Conservation (phyloP, 2,113 vertebrate species). For the Desmodus rotundus region DNA sequence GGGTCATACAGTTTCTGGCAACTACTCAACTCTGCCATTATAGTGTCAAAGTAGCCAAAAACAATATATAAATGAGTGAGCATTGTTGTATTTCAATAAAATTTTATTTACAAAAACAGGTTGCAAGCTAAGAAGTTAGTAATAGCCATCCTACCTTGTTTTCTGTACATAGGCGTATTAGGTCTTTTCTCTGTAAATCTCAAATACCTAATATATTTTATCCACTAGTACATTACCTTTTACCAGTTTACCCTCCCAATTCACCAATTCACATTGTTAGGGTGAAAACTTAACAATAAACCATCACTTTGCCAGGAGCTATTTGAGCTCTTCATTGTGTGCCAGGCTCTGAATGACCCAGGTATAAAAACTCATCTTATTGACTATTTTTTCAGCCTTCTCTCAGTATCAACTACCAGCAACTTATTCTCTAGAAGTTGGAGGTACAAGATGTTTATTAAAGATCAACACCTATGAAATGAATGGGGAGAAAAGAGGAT, state of each 20-base stretch:
- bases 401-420: not conserved
- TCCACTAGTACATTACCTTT: not conserved
- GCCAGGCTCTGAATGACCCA: not conserved
- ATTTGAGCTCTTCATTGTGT: not conserved
- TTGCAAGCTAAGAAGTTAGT: not conserved
- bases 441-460: not conserved
- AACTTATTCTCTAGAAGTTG: not conserved
- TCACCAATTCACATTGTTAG: too few relatives aligned
- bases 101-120: not conserved
- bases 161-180: not conserved
- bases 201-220: not conserved
- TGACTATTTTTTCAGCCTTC: not conserved
- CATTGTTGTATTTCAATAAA: not conserved
- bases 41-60: not conserved
- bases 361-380: not conserved
- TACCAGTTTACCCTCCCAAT: not conserved
- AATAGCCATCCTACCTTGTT: not conserved
- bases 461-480: not conserved
- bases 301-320: not conserved
- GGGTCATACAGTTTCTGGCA: not conserved
- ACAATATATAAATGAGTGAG: not conserved
- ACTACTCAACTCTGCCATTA: not conserved
- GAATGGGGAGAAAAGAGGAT: not conserved
- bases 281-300: not conserved
- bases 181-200: not conserved